Conservation (phyloP, 2,888 invertebrate species). For the Spatulosminthurus flaviceps region DNA sequence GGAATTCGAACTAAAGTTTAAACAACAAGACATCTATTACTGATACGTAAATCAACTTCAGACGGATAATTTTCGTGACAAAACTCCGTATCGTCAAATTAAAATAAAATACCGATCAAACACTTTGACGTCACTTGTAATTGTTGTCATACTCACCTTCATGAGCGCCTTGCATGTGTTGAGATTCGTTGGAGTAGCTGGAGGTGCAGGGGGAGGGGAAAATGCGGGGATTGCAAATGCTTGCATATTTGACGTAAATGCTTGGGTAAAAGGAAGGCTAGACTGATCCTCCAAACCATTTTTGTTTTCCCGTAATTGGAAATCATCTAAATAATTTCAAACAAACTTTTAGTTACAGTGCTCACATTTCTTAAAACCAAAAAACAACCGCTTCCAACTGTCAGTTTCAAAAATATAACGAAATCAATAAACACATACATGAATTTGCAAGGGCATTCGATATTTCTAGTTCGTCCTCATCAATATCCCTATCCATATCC, state of each 20-base stretch:
- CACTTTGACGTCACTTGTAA: too few species aligned
- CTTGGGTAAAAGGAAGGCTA: conserved; percentile 18
- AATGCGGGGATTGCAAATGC: conserved; percentile 27
- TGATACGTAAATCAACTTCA: too few species aligned
- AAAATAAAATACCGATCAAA: too few species aligned
- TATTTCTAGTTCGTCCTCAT: conserved; percentile 43
- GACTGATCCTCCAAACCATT: neutral
- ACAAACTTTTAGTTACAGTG: neutral
- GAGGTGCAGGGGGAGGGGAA: conserved; percentile 55
- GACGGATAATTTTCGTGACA: too few species aligned
- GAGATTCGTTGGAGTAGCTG: conserved; percentile 57
- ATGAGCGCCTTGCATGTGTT: conserved; percentile 61
- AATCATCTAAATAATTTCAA: conserved; percentile 7
- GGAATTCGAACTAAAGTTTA: conserved; percentile 59
- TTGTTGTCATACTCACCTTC: conserved; percentile 53
- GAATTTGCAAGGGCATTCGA: conserved; percentile 5
- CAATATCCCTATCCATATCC: conserved; percentile 53
- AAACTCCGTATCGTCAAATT: too few species aligned
- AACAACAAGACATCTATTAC: too few species aligned
- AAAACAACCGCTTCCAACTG: neutral
- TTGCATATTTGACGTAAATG: conserved; percentile 1
- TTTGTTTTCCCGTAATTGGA: conserved; percentile 20
- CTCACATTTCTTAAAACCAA: neutral
- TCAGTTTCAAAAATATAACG: too few species aligned
- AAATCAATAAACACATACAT: neutral